Evolutionary conservation across 2,797 vertebrate genomes (phyloP).

Genomic region (Orientallactaga sibirica): DNA sequence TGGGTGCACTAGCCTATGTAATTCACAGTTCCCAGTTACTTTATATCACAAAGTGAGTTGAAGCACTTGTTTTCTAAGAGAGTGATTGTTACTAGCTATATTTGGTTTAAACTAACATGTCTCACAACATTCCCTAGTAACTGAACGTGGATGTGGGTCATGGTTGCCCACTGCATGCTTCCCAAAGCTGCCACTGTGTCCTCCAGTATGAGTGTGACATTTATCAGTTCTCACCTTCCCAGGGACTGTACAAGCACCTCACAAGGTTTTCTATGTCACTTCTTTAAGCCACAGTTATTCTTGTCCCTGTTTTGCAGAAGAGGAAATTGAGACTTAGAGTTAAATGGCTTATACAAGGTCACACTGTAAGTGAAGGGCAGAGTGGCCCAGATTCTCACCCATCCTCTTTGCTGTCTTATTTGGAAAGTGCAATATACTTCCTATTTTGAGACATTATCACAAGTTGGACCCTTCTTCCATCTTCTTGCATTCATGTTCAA

Average conservation of each 20-base stretch:
- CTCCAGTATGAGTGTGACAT: accelerated
- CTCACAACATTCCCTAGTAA: accelerated
- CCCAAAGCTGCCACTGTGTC: accelerated
- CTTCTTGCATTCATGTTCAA: accelerated
- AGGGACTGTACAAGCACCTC: neutral
- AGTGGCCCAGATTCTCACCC: neutral
- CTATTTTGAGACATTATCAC: neutral
- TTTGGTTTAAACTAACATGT: neutral
- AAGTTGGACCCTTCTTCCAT: too few relatives aligned
- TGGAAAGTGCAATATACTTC: neutral
- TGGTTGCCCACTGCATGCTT: accelerated
- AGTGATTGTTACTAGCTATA: neutral
- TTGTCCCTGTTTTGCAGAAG: neutral
- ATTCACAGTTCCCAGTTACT: neutral
- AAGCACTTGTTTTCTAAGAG: neutral
- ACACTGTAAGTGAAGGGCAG: neutral
- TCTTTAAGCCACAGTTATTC: neutral
- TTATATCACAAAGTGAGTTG: neutral
- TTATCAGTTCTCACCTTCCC: neutral
- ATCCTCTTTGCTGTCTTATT: neutral
- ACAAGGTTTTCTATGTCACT: neutral
- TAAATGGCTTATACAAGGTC: accelerated
- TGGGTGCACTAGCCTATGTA: neutral
- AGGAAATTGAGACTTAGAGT: neutral
- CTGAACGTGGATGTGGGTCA: accelerated